Percentiles rank a stretch among this genome's conserved stretches.
phyloP scores from a whole-genome alignment of 2,797 vertebrate species.

The Oreochromis mossambicus region DNA sequence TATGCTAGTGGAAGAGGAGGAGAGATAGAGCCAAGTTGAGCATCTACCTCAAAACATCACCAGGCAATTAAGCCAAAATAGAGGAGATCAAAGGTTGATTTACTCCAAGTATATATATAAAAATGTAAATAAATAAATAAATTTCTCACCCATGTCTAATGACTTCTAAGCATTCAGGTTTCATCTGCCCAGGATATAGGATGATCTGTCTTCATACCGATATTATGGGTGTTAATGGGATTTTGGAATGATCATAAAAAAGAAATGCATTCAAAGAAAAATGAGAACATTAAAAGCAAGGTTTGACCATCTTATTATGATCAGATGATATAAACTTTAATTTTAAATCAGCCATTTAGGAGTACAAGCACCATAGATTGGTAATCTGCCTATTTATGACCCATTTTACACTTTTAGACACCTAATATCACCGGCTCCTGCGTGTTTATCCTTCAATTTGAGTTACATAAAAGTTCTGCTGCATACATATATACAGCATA shows the following conservation, averaged over 20 bases:
- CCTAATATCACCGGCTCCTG: neutral
- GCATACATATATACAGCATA: neutral
- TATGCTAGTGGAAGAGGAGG: neutral
- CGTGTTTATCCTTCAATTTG: neutral
- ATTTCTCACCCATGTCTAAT: neutral
- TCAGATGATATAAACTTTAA: neutral
- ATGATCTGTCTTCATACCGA: neutral
- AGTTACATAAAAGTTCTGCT: neutral
- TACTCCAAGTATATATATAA: neutral
- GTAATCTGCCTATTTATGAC: neutral
- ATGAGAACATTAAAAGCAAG: neutral
- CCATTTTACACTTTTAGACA: neutral
- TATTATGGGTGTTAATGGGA: neutral
- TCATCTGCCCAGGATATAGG: neutral
- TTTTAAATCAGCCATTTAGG: neutral
- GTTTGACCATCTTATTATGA: neutral
- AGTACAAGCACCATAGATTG: neutral
- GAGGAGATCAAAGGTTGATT: slow-evolving; percentile 1
- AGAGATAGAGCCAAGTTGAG: neutral
- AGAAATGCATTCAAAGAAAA: neutral
- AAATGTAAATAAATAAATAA: neutral
- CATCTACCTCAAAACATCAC: slow-evolving; percentile 17
- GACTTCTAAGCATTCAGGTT: neutral
- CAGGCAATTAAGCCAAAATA: slow-evolving; percentile 36
- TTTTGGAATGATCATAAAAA: neutral